These are phyloP conservation scores for Laupala kohalensis DNA, from an alignment of 1,140 invertebrate genomes.

Conservation along the genomic window DNA sequence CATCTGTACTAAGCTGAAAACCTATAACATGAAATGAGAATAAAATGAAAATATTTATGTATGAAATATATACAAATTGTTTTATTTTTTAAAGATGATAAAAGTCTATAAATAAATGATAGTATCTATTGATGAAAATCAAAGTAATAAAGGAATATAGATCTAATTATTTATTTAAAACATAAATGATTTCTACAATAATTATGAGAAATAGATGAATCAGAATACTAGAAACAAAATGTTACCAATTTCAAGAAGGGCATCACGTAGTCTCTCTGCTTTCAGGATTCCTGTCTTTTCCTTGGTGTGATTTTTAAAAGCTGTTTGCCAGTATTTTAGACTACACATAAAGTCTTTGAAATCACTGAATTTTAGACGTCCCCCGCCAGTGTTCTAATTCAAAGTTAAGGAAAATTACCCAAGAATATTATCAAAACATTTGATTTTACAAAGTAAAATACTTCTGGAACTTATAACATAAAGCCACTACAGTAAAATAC, in stretches of 20 bases:
- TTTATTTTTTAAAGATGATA: background rate
- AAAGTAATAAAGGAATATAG: background rate
- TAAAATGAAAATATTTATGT: background rate
- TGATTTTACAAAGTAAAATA: no score
- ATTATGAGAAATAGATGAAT: background rate
- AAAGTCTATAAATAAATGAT: background rate
- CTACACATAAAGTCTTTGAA: constrained; percentile 89
- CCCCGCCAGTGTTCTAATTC: constrained; percentile 58
- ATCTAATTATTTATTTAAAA: background rate
- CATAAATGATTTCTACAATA: no score
- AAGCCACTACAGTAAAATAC: no score
- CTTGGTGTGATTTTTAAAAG: constrained; percentile 81
- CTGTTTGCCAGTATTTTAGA: constrained; percentile 79
- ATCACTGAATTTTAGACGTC: constrained; percentile 68
- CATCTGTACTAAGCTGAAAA: constrained; percentile 72
- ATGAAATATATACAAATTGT: background rate
- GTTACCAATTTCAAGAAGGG: constrained; percentile 65
- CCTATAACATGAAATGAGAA: constrained; percentile 33
- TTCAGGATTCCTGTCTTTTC: constrained; percentile 82
- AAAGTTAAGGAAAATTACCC: background rate
- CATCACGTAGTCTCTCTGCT: constrained; percentile 72
- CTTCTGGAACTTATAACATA: no score
- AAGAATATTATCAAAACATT: no score
- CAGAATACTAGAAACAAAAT: background rate
- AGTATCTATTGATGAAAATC: background rate